These are phyloP conservation scores for Eledona agricola DNA, from an alignment of 2,888 invertebrate genomes.

Conservation along the genomic window DNA sequence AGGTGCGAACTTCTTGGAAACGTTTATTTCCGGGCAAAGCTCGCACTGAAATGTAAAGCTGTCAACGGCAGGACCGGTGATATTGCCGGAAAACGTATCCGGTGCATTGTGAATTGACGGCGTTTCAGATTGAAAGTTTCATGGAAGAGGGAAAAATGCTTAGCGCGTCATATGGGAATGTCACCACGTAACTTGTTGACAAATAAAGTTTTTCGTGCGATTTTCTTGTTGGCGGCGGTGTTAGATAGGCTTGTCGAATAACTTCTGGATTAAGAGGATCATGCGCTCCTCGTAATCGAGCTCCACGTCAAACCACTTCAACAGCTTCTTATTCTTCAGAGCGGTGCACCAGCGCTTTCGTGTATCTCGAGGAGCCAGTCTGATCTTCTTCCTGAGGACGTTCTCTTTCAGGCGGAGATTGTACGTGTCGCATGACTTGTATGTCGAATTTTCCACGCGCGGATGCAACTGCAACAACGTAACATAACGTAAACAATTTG, in stretches of 20 bases:
- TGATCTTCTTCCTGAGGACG: constrained; percentile 47
- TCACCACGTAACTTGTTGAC: constrained; percentile 27
- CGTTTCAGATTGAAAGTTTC: constrained; percentile 52
- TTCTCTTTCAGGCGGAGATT: constrained; percentile 53
- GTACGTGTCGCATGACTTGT: constrained; percentile 48
- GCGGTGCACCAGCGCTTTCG: constrained; percentile 45
- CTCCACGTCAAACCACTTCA: constrained; percentile 44
- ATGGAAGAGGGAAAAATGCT: constrained; percentile 28
- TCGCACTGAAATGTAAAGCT: constrained; percentile 53
- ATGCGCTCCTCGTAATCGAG: constrained; percentile 19
- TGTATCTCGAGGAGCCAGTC: constrained; percentile 45
- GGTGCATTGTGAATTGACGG: constrained; percentile 50
- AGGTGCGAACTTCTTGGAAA: constrained; percentile 46
- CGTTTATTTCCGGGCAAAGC: constrained; percentile 47
- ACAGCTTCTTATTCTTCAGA: constrained; percentile 47
- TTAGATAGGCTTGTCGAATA: constrained; percentile 24
- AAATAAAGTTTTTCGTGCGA: constrained; percentile 23
- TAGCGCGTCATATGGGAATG: constrained; percentile 27
- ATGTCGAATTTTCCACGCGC: constrained; percentile 41
- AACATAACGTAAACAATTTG: constrained; percentile 11
- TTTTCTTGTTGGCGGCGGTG: constrained; percentile 5
- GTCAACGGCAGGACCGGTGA: constrained; percentile 50
- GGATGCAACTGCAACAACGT: constrained; percentile 53
- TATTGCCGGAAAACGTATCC: constrained; percentile 51
- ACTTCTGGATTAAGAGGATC: constrained; percentile 8